Conservation (phyloP, 2,113 vertebrate genomes). For the Parus major region DNA sequence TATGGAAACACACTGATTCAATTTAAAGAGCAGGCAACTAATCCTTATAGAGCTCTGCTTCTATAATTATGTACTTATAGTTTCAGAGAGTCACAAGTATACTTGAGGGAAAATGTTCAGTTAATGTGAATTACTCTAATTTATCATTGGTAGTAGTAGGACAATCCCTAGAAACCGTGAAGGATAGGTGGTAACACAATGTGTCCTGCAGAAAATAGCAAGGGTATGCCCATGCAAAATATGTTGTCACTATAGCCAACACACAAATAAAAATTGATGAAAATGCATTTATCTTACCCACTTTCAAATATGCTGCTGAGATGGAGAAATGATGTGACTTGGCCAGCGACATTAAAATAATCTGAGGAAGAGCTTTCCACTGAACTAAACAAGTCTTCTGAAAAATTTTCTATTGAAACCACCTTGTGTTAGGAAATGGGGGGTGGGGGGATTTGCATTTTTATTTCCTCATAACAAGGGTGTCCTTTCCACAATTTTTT, state of each 20-base stretch:
- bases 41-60: neutral
- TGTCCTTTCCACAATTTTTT: neutral
- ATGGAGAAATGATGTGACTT: neutral
- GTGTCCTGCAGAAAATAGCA: neutral
- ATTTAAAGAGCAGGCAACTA: constrained; percentile 11
- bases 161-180: neutral
- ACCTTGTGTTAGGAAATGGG: neutral
- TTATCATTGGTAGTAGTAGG: neutral
- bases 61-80: neutral
- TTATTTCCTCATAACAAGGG: neutral
- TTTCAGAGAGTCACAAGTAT: constrained; percentile 19
- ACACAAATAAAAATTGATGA: neutral
- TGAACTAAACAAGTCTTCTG: neutral
- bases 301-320: neutral
- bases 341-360: neutral
- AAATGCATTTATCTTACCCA: neutral
- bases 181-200: neutral
- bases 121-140: neutral
- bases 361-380: neutral
- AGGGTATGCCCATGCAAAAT: neutral
- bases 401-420: neutral
- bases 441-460: fast-evolving
- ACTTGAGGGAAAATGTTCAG: neutral
- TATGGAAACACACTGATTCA: constrained; percentile 12
- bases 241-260: neutral